phyloP scores from a whole-genome alignment of 23 tunicate genomes.

The Trididemnum nubilum region DNA sequence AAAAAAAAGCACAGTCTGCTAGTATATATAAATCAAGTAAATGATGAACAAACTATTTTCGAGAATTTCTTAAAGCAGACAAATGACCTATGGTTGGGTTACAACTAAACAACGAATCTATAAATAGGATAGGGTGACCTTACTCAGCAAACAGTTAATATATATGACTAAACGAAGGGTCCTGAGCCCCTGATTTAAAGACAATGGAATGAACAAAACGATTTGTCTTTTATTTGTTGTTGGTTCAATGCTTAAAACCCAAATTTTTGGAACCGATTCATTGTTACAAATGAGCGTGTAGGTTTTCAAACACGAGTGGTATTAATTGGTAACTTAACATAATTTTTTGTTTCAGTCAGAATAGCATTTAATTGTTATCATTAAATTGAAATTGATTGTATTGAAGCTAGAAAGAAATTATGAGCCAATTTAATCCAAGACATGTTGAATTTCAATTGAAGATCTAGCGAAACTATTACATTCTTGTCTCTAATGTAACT shows the following conservation, averaged over 20 bases:
- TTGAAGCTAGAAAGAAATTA: too few species aligned
- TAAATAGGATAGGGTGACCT: not conserved
- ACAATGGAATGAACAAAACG: not conserved
- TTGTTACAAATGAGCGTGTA: not conserved
- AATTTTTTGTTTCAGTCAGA: too few species aligned
- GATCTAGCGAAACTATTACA: too few species aligned
- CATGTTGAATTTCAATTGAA: too few species aligned
- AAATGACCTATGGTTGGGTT: not conserved
- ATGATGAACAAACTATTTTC: not conserved
- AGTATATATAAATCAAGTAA: not conserved
- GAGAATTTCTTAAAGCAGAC: not conserved
- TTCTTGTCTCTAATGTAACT: too few species aligned
- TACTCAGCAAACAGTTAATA: not conserved
- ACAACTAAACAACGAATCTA: not conserved
- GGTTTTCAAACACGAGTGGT: too few species aligned
- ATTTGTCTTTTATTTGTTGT: not conserved
- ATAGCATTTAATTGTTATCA: too few species aligned
- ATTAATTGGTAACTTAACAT: too few species aligned
- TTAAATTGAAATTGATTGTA: too few species aligned
- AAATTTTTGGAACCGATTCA: not conserved
- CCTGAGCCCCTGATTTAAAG: constrained; percentile 1
- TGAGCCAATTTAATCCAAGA: too few species aligned
- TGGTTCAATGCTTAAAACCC: not conserved
- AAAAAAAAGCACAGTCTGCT: not conserved
- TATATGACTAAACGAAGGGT: not conserved